Evolutionary conservation across 2,113 vertebrate species (phyloP).

Genomic region (Odontesthes bonariensis): DNA sequence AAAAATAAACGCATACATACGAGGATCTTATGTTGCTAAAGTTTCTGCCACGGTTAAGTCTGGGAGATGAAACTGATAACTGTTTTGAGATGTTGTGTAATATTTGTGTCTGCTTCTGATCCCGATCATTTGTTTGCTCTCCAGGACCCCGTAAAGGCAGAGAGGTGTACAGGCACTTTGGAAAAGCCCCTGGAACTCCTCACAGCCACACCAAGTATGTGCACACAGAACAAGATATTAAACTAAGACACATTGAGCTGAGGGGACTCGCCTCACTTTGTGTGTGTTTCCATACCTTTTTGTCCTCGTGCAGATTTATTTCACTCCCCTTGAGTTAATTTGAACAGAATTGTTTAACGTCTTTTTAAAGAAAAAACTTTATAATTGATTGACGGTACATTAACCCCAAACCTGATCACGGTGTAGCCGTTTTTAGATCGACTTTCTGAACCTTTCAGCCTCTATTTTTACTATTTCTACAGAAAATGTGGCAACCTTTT

Average conservation of each 20-base stretch:
- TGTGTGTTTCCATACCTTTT: too few species aligned
- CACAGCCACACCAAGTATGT: conserved; percentile 95
- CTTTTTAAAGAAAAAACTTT: too few species aligned
- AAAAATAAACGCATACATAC: background rate
- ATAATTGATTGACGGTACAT: too few species aligned
- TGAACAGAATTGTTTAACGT: too few species aligned
- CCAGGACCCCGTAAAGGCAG: conserved; percentile 91
- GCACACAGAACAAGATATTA: background rate
- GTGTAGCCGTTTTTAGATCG: too few species aligned
- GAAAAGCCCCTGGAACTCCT: conserved; percentile 91
- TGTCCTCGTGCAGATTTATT: too few species aligned
- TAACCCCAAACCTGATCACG: too few species aligned
- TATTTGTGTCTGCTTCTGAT: background rate
- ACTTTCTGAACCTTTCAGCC: too few species aligned
- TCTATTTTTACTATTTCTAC: too few species aligned
- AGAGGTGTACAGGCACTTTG: conserved; percentile 93
- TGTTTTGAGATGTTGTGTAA: background rate
- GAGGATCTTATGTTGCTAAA: background rate
- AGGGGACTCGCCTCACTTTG: too few species aligned
- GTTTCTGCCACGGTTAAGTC: background rate
- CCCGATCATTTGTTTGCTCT: conserved; percentile 1
- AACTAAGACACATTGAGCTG: background rate
- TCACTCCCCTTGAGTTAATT: too few species aligned
- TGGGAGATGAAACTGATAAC: background rate
- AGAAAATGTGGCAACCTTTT: too few species aligned